Conservation (phyloP, 1,140 invertebrate genomes). For the Delia radicum region DNA sequence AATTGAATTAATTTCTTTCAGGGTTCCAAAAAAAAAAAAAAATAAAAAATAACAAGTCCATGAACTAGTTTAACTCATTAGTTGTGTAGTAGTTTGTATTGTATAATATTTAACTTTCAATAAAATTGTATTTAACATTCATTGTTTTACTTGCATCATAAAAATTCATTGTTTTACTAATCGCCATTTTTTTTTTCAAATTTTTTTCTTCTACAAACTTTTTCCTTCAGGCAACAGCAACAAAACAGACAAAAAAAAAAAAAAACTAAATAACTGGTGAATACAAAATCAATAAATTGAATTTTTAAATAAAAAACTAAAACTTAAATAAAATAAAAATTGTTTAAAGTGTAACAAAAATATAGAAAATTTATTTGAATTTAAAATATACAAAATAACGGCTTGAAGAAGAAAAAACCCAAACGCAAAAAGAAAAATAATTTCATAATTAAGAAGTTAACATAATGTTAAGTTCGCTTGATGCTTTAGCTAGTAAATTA, state of each 20-base stretch:
- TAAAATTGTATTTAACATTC: background rate
- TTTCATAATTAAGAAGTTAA: conserved; percentile 25
- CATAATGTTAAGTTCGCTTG: conserved; percentile 73
- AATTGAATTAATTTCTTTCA: no score
- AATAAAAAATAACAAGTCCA: no score
- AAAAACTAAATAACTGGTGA: conserved; percentile 1
- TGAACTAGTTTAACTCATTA: background rate
- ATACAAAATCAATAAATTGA: conserved; percentile 3
- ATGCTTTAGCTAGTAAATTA: conserved; percentile 77
- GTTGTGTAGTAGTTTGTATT: background rate
- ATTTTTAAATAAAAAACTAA: conserved; percentile 8
- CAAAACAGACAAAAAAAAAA: background rate
- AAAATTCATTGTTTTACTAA: conserved; percentile 26
- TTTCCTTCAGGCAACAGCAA: conserved; percentile 30
- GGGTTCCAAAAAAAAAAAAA: no score
- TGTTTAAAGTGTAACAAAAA: background rate
- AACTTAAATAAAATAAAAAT: conserved; percentile 13
- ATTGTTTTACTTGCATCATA: background rate
- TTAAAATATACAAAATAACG: background rate
- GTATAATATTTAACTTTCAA: background rate
- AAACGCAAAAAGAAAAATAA: background rate
- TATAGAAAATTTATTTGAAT: background rate
- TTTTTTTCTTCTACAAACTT: conserved; percentile 21
- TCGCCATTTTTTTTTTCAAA: conserved; percentile 14
- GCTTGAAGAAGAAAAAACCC: background rate